Evolutionary conservation across 2,888 invertebrate genomes (phyloP).

Genomic region (Julus scandinavius): DNA sequence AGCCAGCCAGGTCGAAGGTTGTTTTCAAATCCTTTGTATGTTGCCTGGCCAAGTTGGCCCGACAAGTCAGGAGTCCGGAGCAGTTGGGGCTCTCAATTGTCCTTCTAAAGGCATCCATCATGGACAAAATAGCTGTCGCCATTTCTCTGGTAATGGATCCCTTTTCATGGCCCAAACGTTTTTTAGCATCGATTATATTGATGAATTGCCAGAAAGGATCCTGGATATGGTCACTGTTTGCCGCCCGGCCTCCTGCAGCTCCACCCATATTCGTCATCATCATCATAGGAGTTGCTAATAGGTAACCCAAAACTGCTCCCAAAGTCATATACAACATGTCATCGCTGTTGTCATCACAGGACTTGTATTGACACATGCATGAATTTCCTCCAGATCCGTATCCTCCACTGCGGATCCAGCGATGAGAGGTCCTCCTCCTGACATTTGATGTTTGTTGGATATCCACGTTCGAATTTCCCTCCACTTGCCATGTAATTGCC

Average conservation of each 20-base stretch:
- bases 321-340: neutral
- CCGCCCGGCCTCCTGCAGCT: neutral
- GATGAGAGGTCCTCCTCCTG: neutral
- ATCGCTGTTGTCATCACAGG: neutral
- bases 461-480: neutral
- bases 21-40: neutral
- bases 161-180: too few species aligned
- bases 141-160: neutral
- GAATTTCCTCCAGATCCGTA: neutral
- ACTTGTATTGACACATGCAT: neutral
- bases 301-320: neutral
- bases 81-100: neutral
- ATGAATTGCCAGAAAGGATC: neutral
- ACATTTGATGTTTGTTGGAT: neutral
- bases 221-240: neutral
- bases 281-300: constrained; percentile 14
- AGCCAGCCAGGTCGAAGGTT: neutral
- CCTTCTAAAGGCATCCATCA: constrained; percentile 10
- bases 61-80: neutral
- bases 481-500: neutral
- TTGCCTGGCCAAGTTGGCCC: neutral
- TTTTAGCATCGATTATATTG: neutral
- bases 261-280: neutral
- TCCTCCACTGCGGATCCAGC: neutral
- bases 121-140: neutral